Conservation (phyloP, 2,797 vertebrate species). For the Scleropages formosus region DNA sequence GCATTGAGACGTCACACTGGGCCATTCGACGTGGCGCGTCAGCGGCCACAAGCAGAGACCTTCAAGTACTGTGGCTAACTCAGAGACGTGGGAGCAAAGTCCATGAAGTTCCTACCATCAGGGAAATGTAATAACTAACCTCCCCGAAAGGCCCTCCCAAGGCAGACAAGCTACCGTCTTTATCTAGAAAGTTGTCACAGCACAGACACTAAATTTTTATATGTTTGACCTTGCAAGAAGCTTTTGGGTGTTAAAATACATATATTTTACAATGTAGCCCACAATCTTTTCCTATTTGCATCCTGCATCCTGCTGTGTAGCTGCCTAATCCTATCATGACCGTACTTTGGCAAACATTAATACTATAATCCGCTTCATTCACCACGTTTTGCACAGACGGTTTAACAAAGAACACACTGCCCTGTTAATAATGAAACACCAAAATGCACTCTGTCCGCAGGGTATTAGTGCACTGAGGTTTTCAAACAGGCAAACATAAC, state of each 20-base stretch:
- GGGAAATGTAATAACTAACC: not conserved
- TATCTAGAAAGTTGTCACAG: conserved; percentile 15
- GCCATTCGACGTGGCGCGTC: not conserved
- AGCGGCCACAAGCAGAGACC: no score
- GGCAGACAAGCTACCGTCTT: not conserved
- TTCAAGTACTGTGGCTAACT: not conserved
- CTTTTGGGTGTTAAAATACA: conserved; percentile 16
- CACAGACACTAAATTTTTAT: conserved; percentile 32
- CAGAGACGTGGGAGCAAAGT: not conserved
- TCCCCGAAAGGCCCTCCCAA: conserved; percentile 15
- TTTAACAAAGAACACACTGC: conserved; percentile 2
- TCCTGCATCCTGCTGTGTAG: conserved; percentile 26
- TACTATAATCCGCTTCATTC: conserved; percentile 30
- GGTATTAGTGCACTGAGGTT: not conserved
- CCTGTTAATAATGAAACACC: conserved; percentile 21
- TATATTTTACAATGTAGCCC: conserved; percentile 23
- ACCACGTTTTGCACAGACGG: conserved; percentile 16
- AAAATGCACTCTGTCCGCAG: conserved; percentile 18
- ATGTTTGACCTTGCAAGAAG: conserved; percentile 30
- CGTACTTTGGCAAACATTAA: conserved; percentile 24
- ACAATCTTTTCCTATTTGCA: conserved; percentile 19
- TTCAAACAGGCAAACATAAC: conserved; percentile 17
- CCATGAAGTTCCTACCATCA: not conserved
- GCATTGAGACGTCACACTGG: not conserved
- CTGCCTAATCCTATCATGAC: conserved; percentile 36